These are phyloP conservation scores for Eudorcas thomsonii DNA, from an alignment of 2,113 vertebrate genomes.

Conservation along the genomic window DNA sequence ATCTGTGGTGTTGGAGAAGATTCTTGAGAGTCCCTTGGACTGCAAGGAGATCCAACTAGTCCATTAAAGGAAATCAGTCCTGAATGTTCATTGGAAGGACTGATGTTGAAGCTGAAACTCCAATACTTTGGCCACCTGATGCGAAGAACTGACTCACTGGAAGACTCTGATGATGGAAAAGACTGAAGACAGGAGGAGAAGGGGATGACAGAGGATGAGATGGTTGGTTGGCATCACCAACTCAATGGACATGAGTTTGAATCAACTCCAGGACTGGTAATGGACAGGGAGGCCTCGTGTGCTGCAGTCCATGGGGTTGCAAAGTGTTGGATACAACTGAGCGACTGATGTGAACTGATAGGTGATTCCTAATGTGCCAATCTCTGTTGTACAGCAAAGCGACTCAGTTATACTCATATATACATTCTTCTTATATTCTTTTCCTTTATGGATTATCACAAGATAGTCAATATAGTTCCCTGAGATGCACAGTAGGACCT, in stretches of 20 bases:
- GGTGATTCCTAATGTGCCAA: not conserved
- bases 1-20: not conserved
- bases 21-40: not conserved
- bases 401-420: not conserved
- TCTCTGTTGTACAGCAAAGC: not conserved
- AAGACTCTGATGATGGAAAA: not conserved
- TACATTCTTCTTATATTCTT: not conserved
- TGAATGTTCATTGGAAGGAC: not conserved
- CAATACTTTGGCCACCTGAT: not conserved
- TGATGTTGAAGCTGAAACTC: not conserved
- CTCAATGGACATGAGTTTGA: not conserved
- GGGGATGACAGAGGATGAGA: not conserved
- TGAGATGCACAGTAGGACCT: not conserved
- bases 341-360: not conserved
- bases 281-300: not conserved
- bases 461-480: not conserved
- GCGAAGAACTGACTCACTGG: not conserved
- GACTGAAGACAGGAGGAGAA: not conserved
- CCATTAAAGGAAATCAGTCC: not conserved
- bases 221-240: not conserved
- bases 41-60: not conserved
- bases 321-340: not conserved
- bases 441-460: not conserved
- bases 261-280: rapidly evolving
- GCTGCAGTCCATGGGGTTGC: not conserved